Evolutionary conservation across 2,888 invertebrate genomes (phyloP).

Genomic region (Anaspis maculata): DNA sequence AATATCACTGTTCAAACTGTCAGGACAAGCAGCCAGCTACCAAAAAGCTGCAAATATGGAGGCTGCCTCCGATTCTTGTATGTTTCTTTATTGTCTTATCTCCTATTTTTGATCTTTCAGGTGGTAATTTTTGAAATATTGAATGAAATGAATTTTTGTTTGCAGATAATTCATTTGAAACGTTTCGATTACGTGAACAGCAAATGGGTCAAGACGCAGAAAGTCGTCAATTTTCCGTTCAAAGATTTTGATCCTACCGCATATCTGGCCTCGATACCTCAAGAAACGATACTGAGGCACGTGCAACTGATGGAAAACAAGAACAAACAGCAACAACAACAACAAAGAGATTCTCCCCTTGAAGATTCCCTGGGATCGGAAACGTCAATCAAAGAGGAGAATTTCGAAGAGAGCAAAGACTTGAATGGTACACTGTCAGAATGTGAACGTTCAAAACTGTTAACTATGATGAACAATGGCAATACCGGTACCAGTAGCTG

Average conservation of each 20-base stretch:
- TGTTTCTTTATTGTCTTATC: conserved; percentile 19
- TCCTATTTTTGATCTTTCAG: not conserved
- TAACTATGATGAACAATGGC: too few species aligned
- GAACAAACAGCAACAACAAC: conserved; percentile 31
- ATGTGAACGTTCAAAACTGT: conserved; percentile 20
- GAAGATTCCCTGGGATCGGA: conserved; percentile 22
- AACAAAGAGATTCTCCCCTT: not conserved
- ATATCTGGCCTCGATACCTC: conserved; percentile 75
- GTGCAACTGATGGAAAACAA: conserved; percentile 45
- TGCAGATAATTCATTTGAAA: conserved; percentile 83
- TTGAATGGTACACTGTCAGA: too few species aligned
- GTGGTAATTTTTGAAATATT: not conserved
- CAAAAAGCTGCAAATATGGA: conserved; percentile 88
- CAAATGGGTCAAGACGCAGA: conserved; percentile 92
- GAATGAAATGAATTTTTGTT: conserved; percentile 2
- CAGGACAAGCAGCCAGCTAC: conserved; percentile 75
- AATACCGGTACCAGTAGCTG: too few species aligned
- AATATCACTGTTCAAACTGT: conserved; percentile 80
- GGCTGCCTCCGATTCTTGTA: conserved; percentile 80
- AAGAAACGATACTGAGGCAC: conserved; percentile 64
- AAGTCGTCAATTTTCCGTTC: conserved; percentile 84
- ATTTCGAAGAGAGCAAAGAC: conserved; percentile 22
- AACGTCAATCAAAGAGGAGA: conserved; percentile 20
- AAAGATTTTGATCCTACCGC: conserved; percentile 79
- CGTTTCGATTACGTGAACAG: conserved; percentile 85